A percentile compares a stretch with the other conserved stretches of the same genome.
Conservation (phyloP, 2,888 invertebrate genomes). For the Hecatera dysodea region DNA sequence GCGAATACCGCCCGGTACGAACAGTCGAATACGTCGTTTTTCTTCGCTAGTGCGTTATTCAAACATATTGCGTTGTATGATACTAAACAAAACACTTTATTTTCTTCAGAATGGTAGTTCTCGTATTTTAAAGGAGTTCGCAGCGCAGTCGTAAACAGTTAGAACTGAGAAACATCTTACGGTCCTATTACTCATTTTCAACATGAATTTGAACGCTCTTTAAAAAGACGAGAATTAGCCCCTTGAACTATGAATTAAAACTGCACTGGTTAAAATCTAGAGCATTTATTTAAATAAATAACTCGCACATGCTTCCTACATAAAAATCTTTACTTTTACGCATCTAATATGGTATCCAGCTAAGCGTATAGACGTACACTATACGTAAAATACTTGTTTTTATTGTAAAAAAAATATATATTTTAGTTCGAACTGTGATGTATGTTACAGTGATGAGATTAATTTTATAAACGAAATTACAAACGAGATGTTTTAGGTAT, state of each 20-base stretch:
- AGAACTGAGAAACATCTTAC: too few species aligned
- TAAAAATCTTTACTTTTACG: conserved; percentile 6
- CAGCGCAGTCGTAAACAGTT: too few species aligned
- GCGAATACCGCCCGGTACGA: too few species aligned
- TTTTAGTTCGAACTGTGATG: conserved; percentile 72
- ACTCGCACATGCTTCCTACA: conserved; percentile 10
- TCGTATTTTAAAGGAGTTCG: too few species aligned
- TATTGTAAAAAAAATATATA: conserved; percentile 45
- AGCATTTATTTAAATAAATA: conserved; percentile 31
- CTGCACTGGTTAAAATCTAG: conserved; percentile 41
- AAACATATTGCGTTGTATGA: not conserved
- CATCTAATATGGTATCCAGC: conserved; percentile 9
- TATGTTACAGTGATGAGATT: conserved; percentile 72
- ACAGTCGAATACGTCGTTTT: not conserved
- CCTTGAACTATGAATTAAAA: not conserved
- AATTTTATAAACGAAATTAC: conserved; percentile 55
- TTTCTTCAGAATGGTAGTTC: not conserved
- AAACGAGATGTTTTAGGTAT: conserved; percentile 39
- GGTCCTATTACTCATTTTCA: too few species aligned
- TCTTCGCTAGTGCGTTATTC: not conserved
- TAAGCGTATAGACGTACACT: conserved; percentile 17
- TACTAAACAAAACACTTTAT: not conserved
- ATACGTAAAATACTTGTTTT: conserved; percentile 29
- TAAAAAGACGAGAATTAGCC: too few species aligned
- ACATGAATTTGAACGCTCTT: too few species aligned